These are phyloP conservation scores for Malurus melanocephalus DNA, from an alignment of 2,113 vertebrate species.

Conservation along the genomic window DNA sequence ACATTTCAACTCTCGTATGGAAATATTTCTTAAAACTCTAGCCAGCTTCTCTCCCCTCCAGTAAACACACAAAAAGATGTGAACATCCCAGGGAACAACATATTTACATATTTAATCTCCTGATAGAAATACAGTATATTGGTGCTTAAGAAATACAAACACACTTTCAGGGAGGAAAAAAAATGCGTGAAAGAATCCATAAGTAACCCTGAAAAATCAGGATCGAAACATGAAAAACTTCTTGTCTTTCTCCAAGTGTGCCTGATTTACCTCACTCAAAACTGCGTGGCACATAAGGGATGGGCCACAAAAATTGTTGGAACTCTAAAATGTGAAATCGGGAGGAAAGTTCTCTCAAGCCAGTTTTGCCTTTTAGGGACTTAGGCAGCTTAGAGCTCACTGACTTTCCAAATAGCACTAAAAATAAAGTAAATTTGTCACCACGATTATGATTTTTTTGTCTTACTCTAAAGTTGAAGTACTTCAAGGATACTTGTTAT, in stretches of 20 bases:
- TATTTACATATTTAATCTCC: background rate
- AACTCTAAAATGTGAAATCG: background rate
- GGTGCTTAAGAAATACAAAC: background rate
- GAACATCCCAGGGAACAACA: background rate
- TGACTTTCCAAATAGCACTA: background rate
- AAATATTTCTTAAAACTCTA: background rate
- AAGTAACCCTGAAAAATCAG: background rate
- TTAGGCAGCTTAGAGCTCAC: background rate
- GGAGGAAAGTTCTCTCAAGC: background rate
- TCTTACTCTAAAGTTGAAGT: background rate
- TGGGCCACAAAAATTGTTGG: background rate
- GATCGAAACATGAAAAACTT: rapidly evolving
- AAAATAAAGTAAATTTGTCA: background rate
- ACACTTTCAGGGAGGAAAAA: background rate
- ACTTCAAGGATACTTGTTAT: background rate
- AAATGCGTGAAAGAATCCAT: background rate
- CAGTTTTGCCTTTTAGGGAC: background rate
- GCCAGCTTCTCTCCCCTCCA: background rate
- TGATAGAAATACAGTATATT: background rate
- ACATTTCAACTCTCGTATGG: background rate
- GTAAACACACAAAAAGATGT: background rate
- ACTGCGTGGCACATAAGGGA: background rate
- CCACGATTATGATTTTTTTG: background rate
- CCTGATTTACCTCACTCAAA: background rate
- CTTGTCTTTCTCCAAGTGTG: background rate